Conservation (phyloP, 2,113 vertebrate genomes). For the Lagopus leucura region DNA sequence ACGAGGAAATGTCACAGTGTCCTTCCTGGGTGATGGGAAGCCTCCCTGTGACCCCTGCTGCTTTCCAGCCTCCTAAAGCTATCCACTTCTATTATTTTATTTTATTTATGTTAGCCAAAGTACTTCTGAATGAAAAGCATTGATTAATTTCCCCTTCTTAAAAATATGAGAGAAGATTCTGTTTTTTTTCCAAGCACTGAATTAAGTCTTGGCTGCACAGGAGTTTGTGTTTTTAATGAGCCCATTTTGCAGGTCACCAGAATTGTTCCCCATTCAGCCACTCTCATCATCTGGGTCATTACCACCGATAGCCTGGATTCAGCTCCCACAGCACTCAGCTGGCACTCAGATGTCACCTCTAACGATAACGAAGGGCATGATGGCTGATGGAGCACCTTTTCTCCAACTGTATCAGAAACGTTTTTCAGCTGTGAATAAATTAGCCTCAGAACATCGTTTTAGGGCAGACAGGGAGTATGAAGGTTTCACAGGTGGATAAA, state of each 20-base stretch:
- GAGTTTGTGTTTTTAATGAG: conserved; percentile 18
- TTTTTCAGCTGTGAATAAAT: background rate
- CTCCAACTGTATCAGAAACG: background rate
- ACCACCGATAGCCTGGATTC: background rate
- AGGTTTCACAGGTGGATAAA: background rate
- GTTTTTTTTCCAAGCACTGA: conserved; percentile 20
- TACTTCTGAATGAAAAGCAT: background rate
- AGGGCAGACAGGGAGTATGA: background rate
- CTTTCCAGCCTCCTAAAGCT: background rate
- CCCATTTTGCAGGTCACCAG: conserved; percentile 53
- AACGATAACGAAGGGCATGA: background rate
- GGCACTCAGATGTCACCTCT: conserved; percentile 24
- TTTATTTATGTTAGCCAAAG: background rate
- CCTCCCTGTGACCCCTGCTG: background rate
- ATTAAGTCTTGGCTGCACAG: conserved; percentile 2
- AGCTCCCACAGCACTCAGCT: background rate
- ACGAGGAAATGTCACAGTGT: background rate
- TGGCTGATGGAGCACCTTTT: conserved; percentile 4
- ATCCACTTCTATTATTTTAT: background rate
- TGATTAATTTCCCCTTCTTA: conserved; percentile 2
- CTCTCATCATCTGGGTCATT: conserved; percentile 62
- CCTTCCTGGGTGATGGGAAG: background rate
- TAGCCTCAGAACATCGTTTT: background rate
- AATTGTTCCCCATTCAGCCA: conserved; percentile 45
- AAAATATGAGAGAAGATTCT: background rate